phyloP scores from a whole-genome alignment of 2,888 invertebrate species.

The Amphipoea oculea region DNA sequence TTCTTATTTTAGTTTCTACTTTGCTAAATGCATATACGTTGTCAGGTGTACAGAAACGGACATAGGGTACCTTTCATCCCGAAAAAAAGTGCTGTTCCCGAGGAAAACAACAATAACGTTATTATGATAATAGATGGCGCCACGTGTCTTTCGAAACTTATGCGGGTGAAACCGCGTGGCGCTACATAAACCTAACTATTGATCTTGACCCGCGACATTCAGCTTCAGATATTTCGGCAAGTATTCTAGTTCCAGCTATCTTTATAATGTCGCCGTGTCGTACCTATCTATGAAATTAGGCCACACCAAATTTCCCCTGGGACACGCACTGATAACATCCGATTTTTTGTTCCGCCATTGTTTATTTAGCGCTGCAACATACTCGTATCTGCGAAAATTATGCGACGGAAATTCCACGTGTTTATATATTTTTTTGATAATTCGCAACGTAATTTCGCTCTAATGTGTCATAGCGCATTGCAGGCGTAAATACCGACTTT shows the following conservation, averaged over 20 bases:
- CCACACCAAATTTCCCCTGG: neutral
- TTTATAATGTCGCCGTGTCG: neutral
- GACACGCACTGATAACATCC: neutral
- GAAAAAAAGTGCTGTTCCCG: too few species aligned
- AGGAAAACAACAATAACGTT: too few species aligned
- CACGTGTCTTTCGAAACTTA: too few species aligned
- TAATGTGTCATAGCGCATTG: neutral
- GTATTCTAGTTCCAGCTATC: conserved; percentile 9
- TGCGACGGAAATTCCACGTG: neutral
- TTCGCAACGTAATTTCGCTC: neutral
- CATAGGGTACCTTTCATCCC: too few species aligned
- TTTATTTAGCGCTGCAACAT: neutral
- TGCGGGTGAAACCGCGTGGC: too few species aligned
- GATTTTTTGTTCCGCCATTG: neutral
- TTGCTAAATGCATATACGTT: too few species aligned
- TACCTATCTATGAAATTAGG: conserved; percentile 1
- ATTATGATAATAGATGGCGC: too few species aligned
- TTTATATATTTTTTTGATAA: neutral
- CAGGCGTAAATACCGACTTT: neutral
- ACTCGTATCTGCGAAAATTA: neutral
- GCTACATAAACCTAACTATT: neutral
- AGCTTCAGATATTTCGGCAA: conserved; percentile 4
- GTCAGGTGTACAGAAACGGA: too few species aligned
- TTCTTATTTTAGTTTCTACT: too few species aligned
- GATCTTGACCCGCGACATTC: conserved; percentile 4